Conservation (phyloP, 1,140 invertebrate genomes). For the Rhagoletis zephyria region DNA sequence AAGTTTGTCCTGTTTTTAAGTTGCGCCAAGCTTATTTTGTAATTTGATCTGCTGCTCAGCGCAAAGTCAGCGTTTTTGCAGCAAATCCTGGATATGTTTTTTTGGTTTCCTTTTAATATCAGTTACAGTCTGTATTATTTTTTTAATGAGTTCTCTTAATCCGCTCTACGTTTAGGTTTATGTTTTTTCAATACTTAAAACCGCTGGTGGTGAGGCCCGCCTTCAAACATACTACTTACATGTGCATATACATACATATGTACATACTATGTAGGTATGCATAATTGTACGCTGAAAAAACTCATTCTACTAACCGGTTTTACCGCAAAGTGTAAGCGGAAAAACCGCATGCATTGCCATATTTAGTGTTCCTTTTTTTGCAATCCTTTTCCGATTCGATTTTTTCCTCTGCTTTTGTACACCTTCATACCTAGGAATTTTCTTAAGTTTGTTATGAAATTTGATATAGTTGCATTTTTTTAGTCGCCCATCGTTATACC, state of each 20-base stretch:
- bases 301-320: constrained; percentile 53
- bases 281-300: too few relatives aligned
- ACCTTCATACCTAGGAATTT: not conserved
- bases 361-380: constrained; percentile 19
- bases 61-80: not conserved
- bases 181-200: constrained; percentile 16
- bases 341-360: constrained; percentile 53
- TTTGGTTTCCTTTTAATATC: constrained; percentile 72
- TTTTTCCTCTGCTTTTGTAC: not conserved
- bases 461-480: constrained; percentile 12
- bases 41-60: not conserved
- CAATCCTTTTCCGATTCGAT: not conserved
- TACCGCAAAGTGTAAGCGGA: constrained; percentile 56
- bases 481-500: not conserved
- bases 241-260: not conserved
- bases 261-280: too few relatives aligned
- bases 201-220: not conserved
- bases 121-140: constrained; percentile 67
- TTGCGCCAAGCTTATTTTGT: not conserved
- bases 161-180: not conserved
- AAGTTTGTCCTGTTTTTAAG: not conserved
- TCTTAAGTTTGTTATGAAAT: constrained; percentile 40
- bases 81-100: constrained; percentile 61
- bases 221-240: not conserved
- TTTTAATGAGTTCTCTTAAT: constrained; percentile 59